phyloP scores from a whole-genome alignment of 2,797 vertebrate genomes.

The Microcaecilia unicolor region DNA sequence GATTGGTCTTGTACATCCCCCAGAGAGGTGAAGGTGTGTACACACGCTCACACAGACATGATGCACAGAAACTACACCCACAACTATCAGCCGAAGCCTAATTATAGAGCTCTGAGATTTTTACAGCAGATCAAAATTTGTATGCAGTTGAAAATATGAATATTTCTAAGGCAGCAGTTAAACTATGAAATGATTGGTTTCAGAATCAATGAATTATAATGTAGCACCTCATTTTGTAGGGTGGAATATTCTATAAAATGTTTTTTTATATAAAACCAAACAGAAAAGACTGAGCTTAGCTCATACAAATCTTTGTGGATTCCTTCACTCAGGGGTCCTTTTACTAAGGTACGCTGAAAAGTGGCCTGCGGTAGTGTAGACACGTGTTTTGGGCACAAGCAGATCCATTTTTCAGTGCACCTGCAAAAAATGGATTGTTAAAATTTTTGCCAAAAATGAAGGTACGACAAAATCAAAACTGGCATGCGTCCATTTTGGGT shows the following conservation, averaged over 20 bases:
- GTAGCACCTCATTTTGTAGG: conserved; percentile 18
- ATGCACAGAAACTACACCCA: conserved; percentile 44
- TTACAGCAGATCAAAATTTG: conserved; percentile 65
- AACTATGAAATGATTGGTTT: conserved; percentile 50
- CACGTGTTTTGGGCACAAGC: too few species aligned
- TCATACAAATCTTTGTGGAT: conserved; percentile 12
- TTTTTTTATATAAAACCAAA: too few species aligned
- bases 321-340: neutral
- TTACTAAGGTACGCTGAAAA: too few species aligned
- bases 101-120: conserved; percentile 61
- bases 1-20: conserved; percentile 27
- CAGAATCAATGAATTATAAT: conserved; percentile 40
- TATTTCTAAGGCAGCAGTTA: conserved; percentile 44
- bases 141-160: conserved; percentile 55
- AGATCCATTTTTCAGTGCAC: too few species aligned
- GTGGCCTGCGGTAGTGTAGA: too few species aligned
- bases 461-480: too few species aligned
- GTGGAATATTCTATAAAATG: conserved; percentile 15
- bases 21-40: too few species aligned
- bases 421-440: too few species aligned
- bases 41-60: conserved; percentile 26
- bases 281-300: conserved; percentile 8
- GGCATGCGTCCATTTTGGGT: too few species aligned
- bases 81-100: conserved; percentile 59
- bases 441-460: too few species aligned